phyloP scores from a whole-genome alignment of 2,797 vertebrate genomes.

The Denticeps clupeoides region DNA sequence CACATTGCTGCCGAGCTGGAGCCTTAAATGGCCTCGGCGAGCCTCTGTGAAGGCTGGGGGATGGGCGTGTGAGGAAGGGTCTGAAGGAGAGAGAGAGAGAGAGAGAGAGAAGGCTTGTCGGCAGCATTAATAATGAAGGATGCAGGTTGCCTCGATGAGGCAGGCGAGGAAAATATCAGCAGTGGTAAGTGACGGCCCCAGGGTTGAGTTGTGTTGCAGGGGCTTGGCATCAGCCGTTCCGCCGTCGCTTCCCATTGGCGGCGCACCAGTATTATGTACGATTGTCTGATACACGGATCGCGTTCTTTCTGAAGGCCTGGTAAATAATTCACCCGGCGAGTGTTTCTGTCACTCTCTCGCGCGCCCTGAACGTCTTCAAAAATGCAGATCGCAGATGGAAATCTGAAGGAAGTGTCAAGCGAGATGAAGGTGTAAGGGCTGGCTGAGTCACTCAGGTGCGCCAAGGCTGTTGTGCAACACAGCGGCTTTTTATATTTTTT shows the following conservation, averaged over 20 bases:
- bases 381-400: conserved; percentile 7
- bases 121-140: conserved; percentile 30
- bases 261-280: neutral
- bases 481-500: conserved; percentile 18
- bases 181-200: conserved; percentile 23
- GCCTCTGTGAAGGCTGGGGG: too few relatives aligned
- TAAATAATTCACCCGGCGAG: conserved; percentile 25
- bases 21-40: conserved; percentile 29
- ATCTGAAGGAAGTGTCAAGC: conserved; percentile 13
- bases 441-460: neutral
- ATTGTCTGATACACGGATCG: conserved; percentile 1
- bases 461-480: conserved; percentile 20
- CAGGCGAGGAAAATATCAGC: conserved; percentile 27
- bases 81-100: conserved; percentile 7
- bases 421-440: conserved; percentile 5
- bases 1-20: conserved; percentile 18
- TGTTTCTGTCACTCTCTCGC: neutral
- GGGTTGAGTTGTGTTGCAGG: conserved; percentile 15
- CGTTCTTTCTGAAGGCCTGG: conserved; percentile 6
- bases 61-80: conserved; percentile 11
- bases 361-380: neutral
- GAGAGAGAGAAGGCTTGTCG: conserved; percentile 12
- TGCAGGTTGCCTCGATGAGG: conserved; percentile 27
- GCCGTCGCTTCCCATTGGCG: too few relatives aligned
- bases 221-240: conserved; percentile 7